Percentiles rank a stretch among this genome's conserved stretches.
Conservation (phyloP, 2,797 vertebrate genomes). For the Pseudopleuronectes americanus region DNA sequence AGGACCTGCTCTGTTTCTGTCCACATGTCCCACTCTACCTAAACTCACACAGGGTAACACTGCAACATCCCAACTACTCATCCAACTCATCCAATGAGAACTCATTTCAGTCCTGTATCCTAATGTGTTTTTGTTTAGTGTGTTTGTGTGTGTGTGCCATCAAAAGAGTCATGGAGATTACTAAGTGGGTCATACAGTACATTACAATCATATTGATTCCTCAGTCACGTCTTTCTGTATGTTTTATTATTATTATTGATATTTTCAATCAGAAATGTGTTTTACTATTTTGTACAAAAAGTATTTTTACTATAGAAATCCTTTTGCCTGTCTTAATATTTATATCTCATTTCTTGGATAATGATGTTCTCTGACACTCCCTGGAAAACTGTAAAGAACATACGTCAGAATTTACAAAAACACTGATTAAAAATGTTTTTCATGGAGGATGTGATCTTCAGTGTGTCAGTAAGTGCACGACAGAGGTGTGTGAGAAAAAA, state of each 20-base stretch:
- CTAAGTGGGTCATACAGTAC: conserved; percentile 46
- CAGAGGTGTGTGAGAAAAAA: no score
- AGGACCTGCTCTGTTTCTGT: conserved; percentile 12
- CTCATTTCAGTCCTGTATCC: conserved; percentile 24
- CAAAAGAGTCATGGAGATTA: not conserved
- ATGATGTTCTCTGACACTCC: conserved; percentile 54
- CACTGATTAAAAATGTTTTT: conserved; percentile 61
- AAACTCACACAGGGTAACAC: conserved; percentile 25
- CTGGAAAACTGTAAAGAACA: conserved; percentile 32
- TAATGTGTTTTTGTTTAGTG: not conserved
- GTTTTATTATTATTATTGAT: conserved; percentile 51
- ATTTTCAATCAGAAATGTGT: conserved; percentile 68
- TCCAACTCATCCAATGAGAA: not conserved
- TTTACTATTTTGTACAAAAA: conserved; percentile 72
- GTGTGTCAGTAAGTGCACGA: conserved; percentile 12
- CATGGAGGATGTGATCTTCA: conserved; percentile 18
- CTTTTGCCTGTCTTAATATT: conserved; percentile 61
- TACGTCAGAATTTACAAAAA: conserved; percentile 44
- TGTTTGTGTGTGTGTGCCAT: conserved; percentile 6
- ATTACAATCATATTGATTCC: conserved; percentile 74
- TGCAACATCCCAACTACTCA: no score
- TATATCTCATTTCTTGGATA: conserved; percentile 64
- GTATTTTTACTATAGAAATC: conserved; percentile 62
- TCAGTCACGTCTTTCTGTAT: conserved; percentile 57
- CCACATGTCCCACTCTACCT: conserved; percentile 58